phyloP scores from a whole-genome alignment of 1,140 invertebrate genomes.

The Drosophila eugracilis region DNA sequence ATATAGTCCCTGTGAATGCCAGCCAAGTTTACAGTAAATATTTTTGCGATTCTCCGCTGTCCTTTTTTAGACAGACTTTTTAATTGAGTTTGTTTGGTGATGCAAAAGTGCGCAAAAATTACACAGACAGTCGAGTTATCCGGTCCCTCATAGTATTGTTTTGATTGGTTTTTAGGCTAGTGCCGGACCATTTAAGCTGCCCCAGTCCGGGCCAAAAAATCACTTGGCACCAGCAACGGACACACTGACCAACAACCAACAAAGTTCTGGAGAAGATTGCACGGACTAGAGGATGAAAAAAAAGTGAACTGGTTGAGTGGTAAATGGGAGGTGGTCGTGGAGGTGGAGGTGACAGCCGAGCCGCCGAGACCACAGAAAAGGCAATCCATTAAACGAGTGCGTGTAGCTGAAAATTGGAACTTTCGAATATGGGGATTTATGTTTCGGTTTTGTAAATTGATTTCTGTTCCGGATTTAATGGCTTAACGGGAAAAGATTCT shows the following conservation, averaged over 20 bases:
- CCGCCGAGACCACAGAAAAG: conserved; percentile 54
- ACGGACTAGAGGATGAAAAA: background rate
- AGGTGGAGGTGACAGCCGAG: conserved; percentile 48
- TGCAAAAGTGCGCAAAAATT: conserved; percentile 82
- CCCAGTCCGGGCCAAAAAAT: conserved; percentile 39
- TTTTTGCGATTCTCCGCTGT: conserved; percentile 74
- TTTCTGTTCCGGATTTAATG: conserved; percentile 29
- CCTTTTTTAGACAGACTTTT: conserved; percentile 69
- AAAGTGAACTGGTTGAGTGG: background rate
- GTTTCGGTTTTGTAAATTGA: conserved; percentile 42
- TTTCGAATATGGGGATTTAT: conserved; percentile 45
- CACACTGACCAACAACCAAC: conserved; percentile 2
- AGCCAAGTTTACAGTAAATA: conserved; percentile 78
- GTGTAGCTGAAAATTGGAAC: conserved; percentile 44
- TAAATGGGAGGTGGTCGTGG: too few species aligned
- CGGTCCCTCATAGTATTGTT: conserved; percentile 58
- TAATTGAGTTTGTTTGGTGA: conserved; percentile 83
- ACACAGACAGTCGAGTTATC: conserved; percentile 65
- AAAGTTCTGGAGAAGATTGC: conserved; percentile 28
- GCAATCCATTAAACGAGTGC: conserved; percentile 56
- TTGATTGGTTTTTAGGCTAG: conserved; percentile 78
- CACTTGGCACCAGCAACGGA: conserved; percentile 41
- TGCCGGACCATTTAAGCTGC: conserved; percentile 38
- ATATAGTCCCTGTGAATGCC: conserved; percentile 57
- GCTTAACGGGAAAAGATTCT: conserved; percentile 1